Evolutionary conservation across 2,113 vertebrate genomes (phyloP).

Genomic region (Zapus hudsonius): DNA sequence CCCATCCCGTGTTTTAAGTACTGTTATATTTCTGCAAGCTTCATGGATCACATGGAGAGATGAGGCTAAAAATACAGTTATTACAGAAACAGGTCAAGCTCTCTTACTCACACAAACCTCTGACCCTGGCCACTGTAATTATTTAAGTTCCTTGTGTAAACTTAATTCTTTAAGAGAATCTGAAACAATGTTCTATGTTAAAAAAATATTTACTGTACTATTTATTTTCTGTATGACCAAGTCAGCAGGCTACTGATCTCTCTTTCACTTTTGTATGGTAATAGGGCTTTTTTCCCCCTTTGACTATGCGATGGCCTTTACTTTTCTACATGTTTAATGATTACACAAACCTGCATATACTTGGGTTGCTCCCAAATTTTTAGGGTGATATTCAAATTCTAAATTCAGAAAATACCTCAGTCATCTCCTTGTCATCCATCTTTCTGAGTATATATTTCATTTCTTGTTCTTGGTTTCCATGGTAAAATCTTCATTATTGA

Average conservation of each 20-base stretch:
- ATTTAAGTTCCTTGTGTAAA: not conserved
- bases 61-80: not conserved
- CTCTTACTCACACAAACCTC: not conserved
- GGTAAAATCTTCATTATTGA: not conserved
- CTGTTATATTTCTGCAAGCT: not conserved
- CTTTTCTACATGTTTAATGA: not conserved
- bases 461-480: not conserved
- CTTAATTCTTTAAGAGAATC: not conserved
- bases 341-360: not conserved
- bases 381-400: not conserved
- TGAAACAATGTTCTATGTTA: not conserved
- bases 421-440: not conserved
- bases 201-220: not conserved
- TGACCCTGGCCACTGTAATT: not conserved
- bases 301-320: not conserved
- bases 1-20: not conserved
- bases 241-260: not conserved
- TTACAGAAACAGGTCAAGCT: rapidly evolving
- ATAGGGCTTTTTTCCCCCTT: not conserved
- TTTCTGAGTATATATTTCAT: not conserved
- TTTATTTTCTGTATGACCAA: not conserved
- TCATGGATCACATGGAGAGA: not conserved
- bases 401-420: not conserved
- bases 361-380: not conserved
- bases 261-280: not conserved